Evolutionary conservation across 2,113 vertebrate genomes (phyloP).

Genomic region (Microtus ochrogaster): DNA sequence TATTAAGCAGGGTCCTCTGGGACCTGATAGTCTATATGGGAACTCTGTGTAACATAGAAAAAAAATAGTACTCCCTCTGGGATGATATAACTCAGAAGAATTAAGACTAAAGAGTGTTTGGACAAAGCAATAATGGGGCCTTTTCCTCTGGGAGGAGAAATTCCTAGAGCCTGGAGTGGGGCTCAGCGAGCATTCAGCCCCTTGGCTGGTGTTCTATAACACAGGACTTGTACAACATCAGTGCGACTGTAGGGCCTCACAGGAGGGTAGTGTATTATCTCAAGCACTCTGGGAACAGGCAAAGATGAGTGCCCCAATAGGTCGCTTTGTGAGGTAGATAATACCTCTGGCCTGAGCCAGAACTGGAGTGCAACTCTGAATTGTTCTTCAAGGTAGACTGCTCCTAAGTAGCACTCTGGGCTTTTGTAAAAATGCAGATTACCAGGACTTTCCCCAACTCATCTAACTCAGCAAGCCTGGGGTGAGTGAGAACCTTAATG

Average conservation of each 20-base stretch:
- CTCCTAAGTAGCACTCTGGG: not conserved
- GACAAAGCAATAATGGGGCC: not conserved
- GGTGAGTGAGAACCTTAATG: not conserved
- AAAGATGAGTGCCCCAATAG: not conserved
- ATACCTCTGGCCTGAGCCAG: not conserved
- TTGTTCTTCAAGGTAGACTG: not conserved
- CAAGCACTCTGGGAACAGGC: not conserved
- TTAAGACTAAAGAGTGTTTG: not conserved
- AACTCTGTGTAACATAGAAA: not conserved
- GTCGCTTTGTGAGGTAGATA: not conserved
- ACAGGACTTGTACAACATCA: not conserved
- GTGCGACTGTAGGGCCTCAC: not conserved
- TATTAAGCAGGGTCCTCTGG: not conserved
- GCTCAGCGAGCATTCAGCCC: not conserved
- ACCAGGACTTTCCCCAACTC: not conserved
- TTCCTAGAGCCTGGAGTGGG: not conserved
- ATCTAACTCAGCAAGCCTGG: not conserved
- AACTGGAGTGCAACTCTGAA: not conserved
- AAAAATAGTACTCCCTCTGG: not conserved
- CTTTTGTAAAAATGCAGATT: not conserved
- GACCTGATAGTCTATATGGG: not conserved
- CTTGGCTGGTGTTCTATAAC: not conserved
- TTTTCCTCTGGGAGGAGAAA: not conserved
- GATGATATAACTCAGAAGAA: not conserved
- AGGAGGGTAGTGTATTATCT: not conserved